phyloP scores from a whole-genome alignment of 2,113 vertebrate genomes.

The Cercocebus atys region DNA sequence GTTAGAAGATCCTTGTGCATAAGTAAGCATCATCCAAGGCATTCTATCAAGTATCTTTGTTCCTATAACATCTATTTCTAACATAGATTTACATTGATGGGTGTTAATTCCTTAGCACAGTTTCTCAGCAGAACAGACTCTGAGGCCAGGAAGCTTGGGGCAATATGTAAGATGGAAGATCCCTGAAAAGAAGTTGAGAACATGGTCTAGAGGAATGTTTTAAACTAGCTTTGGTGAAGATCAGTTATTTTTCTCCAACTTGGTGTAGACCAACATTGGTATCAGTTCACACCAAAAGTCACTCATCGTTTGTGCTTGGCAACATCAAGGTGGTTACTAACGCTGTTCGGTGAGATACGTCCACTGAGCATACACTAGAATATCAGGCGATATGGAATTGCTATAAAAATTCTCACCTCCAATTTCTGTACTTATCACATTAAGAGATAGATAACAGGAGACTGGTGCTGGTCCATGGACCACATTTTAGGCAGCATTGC shows the following conservation, averaged over 20 bases:
- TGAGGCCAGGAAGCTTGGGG: background rate
- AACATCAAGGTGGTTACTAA: background rate
- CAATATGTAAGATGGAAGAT: background rate
- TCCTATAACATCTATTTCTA: background rate
- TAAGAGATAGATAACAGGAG: no score
- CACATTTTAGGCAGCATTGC: no score
- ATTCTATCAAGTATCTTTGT: background rate
- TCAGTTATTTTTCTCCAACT: background rate
- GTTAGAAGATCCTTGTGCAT: background rate
- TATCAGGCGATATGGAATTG: background rate
- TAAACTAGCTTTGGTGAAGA: background rate
- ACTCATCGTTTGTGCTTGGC: background rate
- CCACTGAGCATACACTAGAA: background rate
- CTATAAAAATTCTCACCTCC: background rate
- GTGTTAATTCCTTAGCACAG: background rate
- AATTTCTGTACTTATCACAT: background rate
- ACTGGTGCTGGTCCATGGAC: fast-evolving
- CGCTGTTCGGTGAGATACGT: background rate
- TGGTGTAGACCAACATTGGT: background rate
- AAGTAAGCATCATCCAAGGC: background rate
- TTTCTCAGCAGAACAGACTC: background rate
- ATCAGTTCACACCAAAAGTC: background rate
- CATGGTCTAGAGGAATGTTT: background rate
- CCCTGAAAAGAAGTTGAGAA: background rate
- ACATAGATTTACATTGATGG: background rate